Percentiles rank a stretch among this genome's conserved stretches.
Evolutionary conservation across 2,888 invertebrate species (phyloP).

Genomic region (Tetragonula carbonaria): DNA sequence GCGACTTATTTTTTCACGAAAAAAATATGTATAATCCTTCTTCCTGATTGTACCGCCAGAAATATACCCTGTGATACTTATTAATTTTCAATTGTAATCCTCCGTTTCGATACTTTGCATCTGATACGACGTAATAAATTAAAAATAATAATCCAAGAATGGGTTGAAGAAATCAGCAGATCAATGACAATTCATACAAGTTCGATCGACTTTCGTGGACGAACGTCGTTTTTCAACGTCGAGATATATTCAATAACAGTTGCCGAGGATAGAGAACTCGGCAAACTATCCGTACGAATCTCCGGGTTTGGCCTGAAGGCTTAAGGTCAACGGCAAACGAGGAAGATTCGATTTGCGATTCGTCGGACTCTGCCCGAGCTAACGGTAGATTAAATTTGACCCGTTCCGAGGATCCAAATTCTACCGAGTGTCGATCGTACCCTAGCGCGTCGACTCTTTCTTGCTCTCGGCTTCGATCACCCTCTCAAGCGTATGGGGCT

Average conservation of each 20-base stretch:
- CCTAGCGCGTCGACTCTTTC: conserved; percentile 16
- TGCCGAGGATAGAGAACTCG: conserved; percentile 1
- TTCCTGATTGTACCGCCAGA: too few relatives aligned
- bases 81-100: too few relatives aligned
- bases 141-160: neutral
- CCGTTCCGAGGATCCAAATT: conserved; percentile 37
- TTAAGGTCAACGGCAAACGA: conserved; percentile 45
- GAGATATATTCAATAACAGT: neutral
- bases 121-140: too few relatives aligned
- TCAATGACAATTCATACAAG: neutral
- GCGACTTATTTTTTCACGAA: too few relatives aligned
- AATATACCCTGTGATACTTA: too few relatives aligned
- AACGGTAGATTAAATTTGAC: conserved; percentile 61
- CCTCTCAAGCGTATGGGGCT: conserved; percentile 4
- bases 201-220: neutral
- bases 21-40: too few relatives aligned
- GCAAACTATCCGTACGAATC: conserved; percentile 8
- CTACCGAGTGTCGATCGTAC: conserved; percentile 23
- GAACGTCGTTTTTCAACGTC: neutral
- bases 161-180: too few relatives aligned
- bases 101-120: too few relatives aligned
- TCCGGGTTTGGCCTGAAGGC: conserved; percentile 2
- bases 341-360: conserved; percentile 63
- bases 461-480: conserved; percentile 5
- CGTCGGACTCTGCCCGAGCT: conserved; percentile 29